These are phyloP conservation scores for Morinoia aosen DNA, from an alignment of 2,888 invertebrate species.

Conservation along the genomic window DNA sequence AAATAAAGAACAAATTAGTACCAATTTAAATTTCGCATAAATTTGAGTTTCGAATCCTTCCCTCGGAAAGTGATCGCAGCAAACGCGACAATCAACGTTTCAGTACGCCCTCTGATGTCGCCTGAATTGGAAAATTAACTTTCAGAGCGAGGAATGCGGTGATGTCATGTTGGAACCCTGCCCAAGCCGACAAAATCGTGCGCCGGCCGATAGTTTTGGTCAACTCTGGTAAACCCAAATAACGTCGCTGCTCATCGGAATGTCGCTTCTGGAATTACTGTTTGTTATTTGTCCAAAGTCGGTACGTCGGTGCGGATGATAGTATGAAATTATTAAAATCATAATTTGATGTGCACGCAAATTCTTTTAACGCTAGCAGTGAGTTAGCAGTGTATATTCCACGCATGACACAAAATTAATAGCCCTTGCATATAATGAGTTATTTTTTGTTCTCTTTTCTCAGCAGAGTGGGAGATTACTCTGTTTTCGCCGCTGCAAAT, in stretches of 20 bases:
- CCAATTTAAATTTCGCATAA: not conserved
- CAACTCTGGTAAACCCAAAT: not conserved
- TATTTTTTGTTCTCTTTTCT: too few relatives aligned
- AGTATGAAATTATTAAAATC: not conserved
- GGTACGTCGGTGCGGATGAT: not conserved
- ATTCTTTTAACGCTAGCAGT: not conserved
- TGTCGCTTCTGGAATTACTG: not conserved
- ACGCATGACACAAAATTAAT: not conserved
- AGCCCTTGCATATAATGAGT: not conserved
- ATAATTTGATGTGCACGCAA: not conserved
- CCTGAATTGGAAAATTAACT: not conserved
- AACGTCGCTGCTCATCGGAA: not conserved
- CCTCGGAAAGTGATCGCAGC: not conserved
- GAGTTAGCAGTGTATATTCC: not conserved
- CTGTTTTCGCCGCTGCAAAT: too few relatives aligned
- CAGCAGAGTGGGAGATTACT: too few relatives aligned
- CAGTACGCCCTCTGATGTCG: not conserved
- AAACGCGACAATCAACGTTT: not conserved
- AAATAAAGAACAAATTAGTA: not conserved
- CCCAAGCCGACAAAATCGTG: not conserved
- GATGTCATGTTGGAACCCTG: not conserved
- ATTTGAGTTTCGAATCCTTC: not conserved
- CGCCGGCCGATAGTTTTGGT: not conserved
- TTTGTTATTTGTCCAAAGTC: not conserved
- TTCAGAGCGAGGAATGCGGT: not conserved